Evolutionary conservation across 2,797 vertebrate species (phyloP).

Genomic region (Gymnodraco acuticeps): DNA sequence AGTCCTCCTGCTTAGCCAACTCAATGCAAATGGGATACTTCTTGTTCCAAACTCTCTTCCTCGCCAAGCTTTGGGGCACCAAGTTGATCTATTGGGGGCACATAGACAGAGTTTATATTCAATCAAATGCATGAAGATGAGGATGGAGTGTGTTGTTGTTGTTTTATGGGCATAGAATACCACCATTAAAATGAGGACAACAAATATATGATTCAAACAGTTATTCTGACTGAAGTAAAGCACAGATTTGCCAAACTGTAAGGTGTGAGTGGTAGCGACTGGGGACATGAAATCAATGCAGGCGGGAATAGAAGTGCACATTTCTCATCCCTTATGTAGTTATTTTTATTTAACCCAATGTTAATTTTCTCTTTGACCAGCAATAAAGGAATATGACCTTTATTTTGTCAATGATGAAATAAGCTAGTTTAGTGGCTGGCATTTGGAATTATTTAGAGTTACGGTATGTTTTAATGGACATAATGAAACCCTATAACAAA

Average conservation of each 20-base stretch:
- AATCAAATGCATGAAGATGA: neutral
- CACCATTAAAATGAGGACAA: neutral
- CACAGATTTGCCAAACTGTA: conserved; percentile 2
- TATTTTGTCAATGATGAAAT: conserved; percentile 6
- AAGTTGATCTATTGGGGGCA: conserved; percentile 88
- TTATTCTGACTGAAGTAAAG: neutral
- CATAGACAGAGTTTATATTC: neutral
- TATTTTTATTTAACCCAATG: neutral
- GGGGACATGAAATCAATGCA: neutral
- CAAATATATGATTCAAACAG: neutral
- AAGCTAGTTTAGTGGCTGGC: neutral
- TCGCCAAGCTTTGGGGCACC: conserved; percentile 94
- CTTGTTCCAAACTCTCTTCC: conserved; percentile 98
- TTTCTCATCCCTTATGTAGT: conserved; percentile 13
- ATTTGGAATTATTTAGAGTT: neutral
- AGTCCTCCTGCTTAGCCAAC: conserved; percentile 95
- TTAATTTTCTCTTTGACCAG: conserved; percentile 4
- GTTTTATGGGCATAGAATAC: neutral
- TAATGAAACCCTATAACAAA: too few relatives aligned
- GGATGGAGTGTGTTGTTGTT: neutral
- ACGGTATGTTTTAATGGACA: neutral
- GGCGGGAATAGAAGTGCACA: neutral
- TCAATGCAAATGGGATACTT: conserved; percentile 98
- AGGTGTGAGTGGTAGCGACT: neutral
- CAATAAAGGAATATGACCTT: neutral